A percentile compares a stretch with the other conserved stretches of the same genome.
These are phyloP conservation scores for Papilio aristodemus DNA, from an alignment of 1,140 invertebrate genomes.

Conservation along the genomic window DNA sequence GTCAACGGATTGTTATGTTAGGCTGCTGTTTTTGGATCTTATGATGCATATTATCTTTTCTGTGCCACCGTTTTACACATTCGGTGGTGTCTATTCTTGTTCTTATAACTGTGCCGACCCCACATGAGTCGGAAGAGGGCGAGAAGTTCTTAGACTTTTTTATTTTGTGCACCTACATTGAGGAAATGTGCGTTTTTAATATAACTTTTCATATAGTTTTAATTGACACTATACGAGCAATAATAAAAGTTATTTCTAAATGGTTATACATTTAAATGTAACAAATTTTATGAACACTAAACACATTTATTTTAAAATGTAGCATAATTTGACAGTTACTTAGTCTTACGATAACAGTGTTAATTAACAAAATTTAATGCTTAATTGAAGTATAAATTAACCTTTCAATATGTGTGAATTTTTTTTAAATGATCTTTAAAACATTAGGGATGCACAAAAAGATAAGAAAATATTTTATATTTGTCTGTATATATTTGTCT, in stretches of 20 bases:
- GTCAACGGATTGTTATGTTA: conserved; percentile 63
- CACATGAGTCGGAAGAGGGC: background rate
- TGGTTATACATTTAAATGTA: background rate
- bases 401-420: background rate
- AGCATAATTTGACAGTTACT: background rate
- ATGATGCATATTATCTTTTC: conserved; percentile 44
- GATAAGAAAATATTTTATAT: too few relatives aligned
- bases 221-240: background rate
- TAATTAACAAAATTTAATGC: background rate
- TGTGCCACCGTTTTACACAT: conserved; percentile 52
- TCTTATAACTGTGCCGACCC: too few relatives aligned
- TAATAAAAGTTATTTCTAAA: background rate
- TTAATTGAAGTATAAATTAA: conserved; percentile 2
- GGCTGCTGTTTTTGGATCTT: conserved; percentile 60
- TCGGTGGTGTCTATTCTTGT: conserved; percentile 47
- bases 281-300: background rate
- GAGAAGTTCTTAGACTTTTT: background rate
- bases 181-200: conserved; percentile 16
- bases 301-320: background rate
- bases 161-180: background rate
- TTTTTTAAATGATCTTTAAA: too few relatives aligned
- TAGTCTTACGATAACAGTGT: background rate
- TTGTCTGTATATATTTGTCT: too few relatives aligned
- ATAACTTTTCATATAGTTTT: background rate
- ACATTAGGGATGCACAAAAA: background rate